A percentile compares a stretch with the other conserved stretches of the same genome.
These are phyloP conservation scores for Odontesthes bonariensis DNA, from an alignment of 2,113 vertebrate genomes.

Conservation along the genomic window DNA sequence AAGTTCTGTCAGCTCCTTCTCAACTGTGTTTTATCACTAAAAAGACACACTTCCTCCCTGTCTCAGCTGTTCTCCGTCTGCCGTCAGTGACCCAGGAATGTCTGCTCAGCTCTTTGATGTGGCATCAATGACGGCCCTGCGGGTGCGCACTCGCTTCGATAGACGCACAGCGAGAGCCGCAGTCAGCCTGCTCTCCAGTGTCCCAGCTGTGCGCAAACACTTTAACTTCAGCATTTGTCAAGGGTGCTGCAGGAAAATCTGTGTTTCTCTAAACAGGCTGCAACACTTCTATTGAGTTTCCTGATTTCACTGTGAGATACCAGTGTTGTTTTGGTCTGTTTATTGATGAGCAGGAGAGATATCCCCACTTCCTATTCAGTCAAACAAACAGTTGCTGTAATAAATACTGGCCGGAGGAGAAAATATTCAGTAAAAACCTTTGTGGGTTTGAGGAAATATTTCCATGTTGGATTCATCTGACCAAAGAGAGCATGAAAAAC, in stretches of 20 bases:
- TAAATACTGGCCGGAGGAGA: constrained; percentile 57
- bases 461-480: constrained; percentile 7
- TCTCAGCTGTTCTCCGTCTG: constrained; percentile 47
- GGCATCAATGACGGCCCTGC: constrained; percentile 10
- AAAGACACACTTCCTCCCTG: constrained; percentile 38
- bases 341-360: constrained; percentile 61
- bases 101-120: constrained; percentile 62
- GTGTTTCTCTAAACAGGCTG: constrained; percentile 56
- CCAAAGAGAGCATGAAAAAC: constrained; percentile 1
- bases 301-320: constrained; percentile 56
- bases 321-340: constrained; percentile 58
- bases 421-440: constrained; percentile 44
- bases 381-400: constrained; percentile 69
- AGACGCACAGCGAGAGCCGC: constrained; percentile 12
- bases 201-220: constrained; percentile 65
- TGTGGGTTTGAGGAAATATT: constrained; percentile 15
- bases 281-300: constrained; percentile 58
- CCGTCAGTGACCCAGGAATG: constrained; percentile 56
- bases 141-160: constrained; percentile 12
- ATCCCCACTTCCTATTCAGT: constrained; percentile 37
- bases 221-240: constrained; percentile 66
- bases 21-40: constrained; percentile 44
- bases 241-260: constrained; percentile 52
- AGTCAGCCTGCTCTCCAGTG: constrained; percentile 28
- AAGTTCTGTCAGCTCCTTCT: constrained; percentile 8